Base-by-base conservation (phyloP, 2,888 invertebrate genomes). In the Drosophila mimetica region DNA sequence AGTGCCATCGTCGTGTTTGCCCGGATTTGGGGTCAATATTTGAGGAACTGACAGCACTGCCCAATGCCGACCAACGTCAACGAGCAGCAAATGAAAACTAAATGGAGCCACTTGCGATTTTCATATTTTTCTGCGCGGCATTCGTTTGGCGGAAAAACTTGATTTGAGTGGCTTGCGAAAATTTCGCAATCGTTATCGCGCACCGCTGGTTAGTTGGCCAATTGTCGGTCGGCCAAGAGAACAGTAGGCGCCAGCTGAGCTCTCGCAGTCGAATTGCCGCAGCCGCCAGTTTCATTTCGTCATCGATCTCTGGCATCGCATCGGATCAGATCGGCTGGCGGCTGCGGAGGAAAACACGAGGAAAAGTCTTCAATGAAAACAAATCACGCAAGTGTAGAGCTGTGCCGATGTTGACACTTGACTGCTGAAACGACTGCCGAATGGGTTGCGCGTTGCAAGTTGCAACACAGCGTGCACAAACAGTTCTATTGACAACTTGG, bases 71-170 rank as follows among this genome's bases (percentile, higher is more conserved):
- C 86, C 46, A 46, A 63, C 76, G 53, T 18, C 73, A 55, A 44
- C 74, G 55, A 74, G 65, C 74, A 60, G 52, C 63, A 54, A 75
- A 75, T 74, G 71, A 76, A 79, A 84, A 84, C 81, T 77, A 54
- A 78, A 74, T 53, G 61, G 52, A 60, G 71, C 46, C 55, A 65
- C 67, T 70, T 50, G 71, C 73, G 71, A 75, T 74, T 85, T 85
- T 69, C 67, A 78, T 75, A 79, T 69, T 69, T 69, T 73, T 65
- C 48, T 63, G 66, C 65, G 65, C 71, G 60, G 74, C 66, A 84
- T 86, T 78, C 72, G 72, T 69, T 72, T 25, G 54, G 47, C 34
- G 42, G 64, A 47, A 52, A 55, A 82, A 82, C 87, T 87, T 81
- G 81, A 81, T 84, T 81, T 79, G 80, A 80, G 83, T 57, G 53